Base-by-base conservation (phyloP, 2,113 vertebrate species). In the Mirza zaza region DNA sequence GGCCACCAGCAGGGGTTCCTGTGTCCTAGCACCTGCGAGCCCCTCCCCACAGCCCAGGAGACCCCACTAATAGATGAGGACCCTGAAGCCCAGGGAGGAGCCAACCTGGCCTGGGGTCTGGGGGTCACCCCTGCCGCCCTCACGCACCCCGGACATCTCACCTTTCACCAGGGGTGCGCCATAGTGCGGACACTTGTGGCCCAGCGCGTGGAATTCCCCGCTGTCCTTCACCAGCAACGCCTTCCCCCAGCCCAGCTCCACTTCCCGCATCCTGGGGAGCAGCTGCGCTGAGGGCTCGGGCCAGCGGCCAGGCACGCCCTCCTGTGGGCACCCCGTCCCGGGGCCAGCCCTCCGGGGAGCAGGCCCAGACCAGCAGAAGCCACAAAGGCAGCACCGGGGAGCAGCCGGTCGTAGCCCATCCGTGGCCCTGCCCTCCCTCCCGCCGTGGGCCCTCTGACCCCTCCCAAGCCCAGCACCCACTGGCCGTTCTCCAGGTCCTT, bases 401-500 rank as follows among this genome's bases (percentile, higher is more conserved):
- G 50, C 36, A 50, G 21, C 20, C 5, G 25, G 10, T 29, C 67
- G 2, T 6, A 18, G 36, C 34, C 36, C 80, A 21, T 32, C 36
- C 39, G 23, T 55, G 36, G 67, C 67, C 25, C 5, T 2, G 23
- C 39, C 29, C 9, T 55, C 21, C 90, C 75, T 39, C 92, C 95
- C 85, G 55, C 39, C 95, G 25, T 1, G 6, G n/a, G n/a, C 52
- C 50, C 77, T 59, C 70, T 5, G 9, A 17, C 42, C 71, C 34
- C 45, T 52, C 14, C 34, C 68, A 88, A 42, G 27, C 27, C 70
- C 82, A 42, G 85, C 70, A 99, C 99, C 99, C 99, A 99, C 99
- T 99, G 99, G 98, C 99, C 99, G 11, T 99, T 99, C 98, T 99
- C 99, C 39, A 99, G 98, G 97, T 99, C 99, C 97, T 99, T 99